These are phyloP conservation scores for Calliopsis andreniformis DNA, from an alignment of 1,140 invertebrate species.

Conservation along the genomic window DNA sequence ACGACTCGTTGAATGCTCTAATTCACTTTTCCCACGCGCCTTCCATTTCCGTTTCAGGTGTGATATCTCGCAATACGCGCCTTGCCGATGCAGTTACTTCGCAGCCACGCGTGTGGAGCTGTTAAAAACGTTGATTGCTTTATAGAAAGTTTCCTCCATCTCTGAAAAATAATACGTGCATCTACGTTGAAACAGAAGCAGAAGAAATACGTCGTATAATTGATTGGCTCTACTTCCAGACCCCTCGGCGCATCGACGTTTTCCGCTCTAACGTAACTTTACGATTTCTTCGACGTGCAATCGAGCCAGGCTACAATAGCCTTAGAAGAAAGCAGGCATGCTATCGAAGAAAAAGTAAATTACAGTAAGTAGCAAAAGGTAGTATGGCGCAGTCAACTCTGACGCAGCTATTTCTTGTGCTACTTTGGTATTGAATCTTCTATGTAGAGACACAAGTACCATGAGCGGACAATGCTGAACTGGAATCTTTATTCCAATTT, in stretches of 20 bases:
- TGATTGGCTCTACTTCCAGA: slow-evolving; percentile 60
- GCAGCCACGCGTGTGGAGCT: not conserved
- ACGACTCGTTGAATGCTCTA: slow-evolving; percentile 66
- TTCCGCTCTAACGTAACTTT: slow-evolving; percentile 45
- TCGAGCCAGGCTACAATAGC: slow-evolving; percentile 19
- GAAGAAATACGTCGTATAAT: slow-evolving; percentile 44
- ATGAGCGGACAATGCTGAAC: too few species aligned
- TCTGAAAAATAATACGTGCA: slow-evolving; percentile 1
- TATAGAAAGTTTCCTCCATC: slow-evolving; percentile 30
- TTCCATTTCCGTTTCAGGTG: not conserved
- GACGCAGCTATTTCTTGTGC: not conserved
- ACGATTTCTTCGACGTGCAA: slow-evolving; percentile 45
- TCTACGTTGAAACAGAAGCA: not conserved
- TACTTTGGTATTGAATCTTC: slow-evolving; percentile 48
- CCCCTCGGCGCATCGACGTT: slow-evolving; percentile 55
- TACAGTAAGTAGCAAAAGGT: not conserved
- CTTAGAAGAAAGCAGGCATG: not conserved
- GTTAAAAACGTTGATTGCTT: slow-evolving; percentile 48
- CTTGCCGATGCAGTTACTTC: slow-evolving; percentile 44
- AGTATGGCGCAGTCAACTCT: not conserved
- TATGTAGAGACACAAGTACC: slow-evolving; percentile 12
- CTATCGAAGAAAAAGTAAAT: not conserved
- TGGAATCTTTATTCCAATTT: too few species aligned
- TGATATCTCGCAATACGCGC: slow-evolving; percentile 49
- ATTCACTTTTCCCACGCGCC: slow-evolving; percentile 63